Evolutionary conservation across 2,797 vertebrate genomes (phyloP), one percentile per base, ranked within the genome.

Genomic region (Ctenochaetus hawaiiensis): DNA sequence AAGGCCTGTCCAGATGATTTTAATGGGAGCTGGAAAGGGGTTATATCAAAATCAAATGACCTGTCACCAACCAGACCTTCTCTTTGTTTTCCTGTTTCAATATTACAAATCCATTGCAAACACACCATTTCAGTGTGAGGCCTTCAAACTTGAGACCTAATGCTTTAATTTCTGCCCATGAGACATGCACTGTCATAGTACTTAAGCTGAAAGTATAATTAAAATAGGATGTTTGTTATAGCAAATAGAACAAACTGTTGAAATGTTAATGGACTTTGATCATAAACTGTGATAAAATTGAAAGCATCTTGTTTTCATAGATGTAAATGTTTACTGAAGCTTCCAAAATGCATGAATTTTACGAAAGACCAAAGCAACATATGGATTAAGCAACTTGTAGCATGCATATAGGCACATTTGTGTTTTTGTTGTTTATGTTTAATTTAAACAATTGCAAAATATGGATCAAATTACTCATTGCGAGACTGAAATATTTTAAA

Each of bases 41-140:
- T 75, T 39, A 22, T 23, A 53, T 67, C 23, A 37, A 48, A 23
- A 54, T 39, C 45, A 66, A 52, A 7, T 10, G 18, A 53, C 45
- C 5, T 61, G 18, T 18, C 22, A 56, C 13, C 34, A 57, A 14
- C 34, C 10, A 8, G 51, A 37, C 6, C 10, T 48, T 72, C 6
- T 13, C 8, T 58, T 54, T 60, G 1, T 23, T 67, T 51, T 45
- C 18, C 18, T 39, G 14, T 59, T 49, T 57, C 52, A 41, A 57
- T 30, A 30, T 41, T 30, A 54, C 16, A 48, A 49, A 58, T 67
- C 16, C 30, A 75, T 22, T 59, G 37, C 9, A 34, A 45, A 7
- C 47, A 39, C 9, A 8, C 11, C 43, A 16, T 47, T 11, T 23
- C 10, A 11, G 23, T 30, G 17, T 7, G 7, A 67, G 16, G 23